Base-by-base conservation (phyloP, 2,113 vertebrate species). In the Peromyscus maniculatus region DNA sequence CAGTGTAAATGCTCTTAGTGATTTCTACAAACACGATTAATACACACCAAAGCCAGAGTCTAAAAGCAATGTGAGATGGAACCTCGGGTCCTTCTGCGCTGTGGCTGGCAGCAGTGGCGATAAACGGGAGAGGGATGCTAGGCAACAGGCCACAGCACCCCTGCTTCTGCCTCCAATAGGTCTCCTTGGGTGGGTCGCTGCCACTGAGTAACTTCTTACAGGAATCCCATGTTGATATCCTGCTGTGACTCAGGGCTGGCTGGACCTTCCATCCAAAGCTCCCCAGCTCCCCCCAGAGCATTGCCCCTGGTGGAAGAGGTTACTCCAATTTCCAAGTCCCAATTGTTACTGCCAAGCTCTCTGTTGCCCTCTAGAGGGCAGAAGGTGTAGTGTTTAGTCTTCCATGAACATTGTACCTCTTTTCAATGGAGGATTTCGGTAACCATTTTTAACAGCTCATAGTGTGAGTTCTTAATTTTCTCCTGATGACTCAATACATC, bases 351-450 rank as follows among this genome's bases (percentile, higher is more conserved):
- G 13, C 78, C 31, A 74, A 80, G 77, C 36, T 86, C 62, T 83
- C 49, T 74, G 0, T 75, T 46, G 46, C 24, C 39, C 39, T 39
- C 15, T n/a, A 74, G 52, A 33, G 79, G 39, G 17, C 93, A 19
- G 49, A 64, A 55, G 57, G 49, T 62, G 7, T 59, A 19, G 6
- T 66, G 4, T 64, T 84, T 74, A 69, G 21, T 72, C 43, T 97
- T 97, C 75, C 86, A 77, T 92, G 92, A 93, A 87, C 22, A 92
- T 92, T 36, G 92, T 88, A 59, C 79, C 57, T 74, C 79, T 91
- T 62, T 92, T 75, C 55, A 36, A 64, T 59, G 67, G 62, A 82
- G 10, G 62, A 13, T 79, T 39, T 79, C 36, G 80, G n/a, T 72
- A 66, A 62, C 87, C 31, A 66, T 52, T 91, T 72, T 93, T 86